Percentiles rank a stretch among this genome's conserved stretches.
Conservation (phyloP, 2,888 invertebrate genomes). For the Trichopria drosophilae region DNA sequence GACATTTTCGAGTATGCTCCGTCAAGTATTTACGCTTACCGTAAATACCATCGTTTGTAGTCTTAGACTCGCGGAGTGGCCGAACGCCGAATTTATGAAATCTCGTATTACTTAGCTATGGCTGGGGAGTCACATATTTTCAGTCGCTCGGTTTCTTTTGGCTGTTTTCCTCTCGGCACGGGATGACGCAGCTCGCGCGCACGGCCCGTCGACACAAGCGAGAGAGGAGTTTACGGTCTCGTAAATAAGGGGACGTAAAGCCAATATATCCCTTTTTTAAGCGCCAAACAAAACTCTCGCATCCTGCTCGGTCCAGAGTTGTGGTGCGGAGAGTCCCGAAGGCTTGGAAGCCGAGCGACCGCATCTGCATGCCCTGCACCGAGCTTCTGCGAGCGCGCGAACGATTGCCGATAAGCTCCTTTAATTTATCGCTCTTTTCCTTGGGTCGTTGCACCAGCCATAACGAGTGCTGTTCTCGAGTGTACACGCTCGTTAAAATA, state of each 20-base stretch:
- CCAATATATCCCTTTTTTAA: constrained; percentile 48
- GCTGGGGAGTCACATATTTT: no score
- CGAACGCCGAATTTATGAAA: no score
- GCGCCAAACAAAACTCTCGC: constrained; percentile 36
- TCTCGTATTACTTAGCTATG: no score
- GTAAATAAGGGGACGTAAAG: constrained; percentile 53
- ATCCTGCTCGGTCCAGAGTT: constrained; percentile 18
- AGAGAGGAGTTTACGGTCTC: constrained; percentile 53
- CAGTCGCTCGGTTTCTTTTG: no score
- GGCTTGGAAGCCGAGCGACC: constrained; percentile 16
- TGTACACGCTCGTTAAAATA: constrained; percentile 38
- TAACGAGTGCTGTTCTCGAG: constrained; percentile 34
- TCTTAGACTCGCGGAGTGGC: no score
- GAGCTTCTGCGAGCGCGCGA: constrained; percentile 48
- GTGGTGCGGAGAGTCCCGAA: constrained; percentile 17
- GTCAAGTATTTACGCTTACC: no score
- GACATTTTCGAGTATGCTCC: no score
- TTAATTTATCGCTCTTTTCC: constrained; percentile 53
- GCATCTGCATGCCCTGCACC: constrained; percentile 40
- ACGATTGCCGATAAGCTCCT: constrained; percentile 52
- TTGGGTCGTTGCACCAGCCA: constrained; percentile 43
- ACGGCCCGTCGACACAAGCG: no score
- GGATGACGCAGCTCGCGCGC: no score
- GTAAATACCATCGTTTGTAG: no score
- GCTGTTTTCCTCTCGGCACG: no score